Base-by-base conservation (phyloP, 1,140 invertebrate genomes). In the Tetramorium alpestre region DNA sequence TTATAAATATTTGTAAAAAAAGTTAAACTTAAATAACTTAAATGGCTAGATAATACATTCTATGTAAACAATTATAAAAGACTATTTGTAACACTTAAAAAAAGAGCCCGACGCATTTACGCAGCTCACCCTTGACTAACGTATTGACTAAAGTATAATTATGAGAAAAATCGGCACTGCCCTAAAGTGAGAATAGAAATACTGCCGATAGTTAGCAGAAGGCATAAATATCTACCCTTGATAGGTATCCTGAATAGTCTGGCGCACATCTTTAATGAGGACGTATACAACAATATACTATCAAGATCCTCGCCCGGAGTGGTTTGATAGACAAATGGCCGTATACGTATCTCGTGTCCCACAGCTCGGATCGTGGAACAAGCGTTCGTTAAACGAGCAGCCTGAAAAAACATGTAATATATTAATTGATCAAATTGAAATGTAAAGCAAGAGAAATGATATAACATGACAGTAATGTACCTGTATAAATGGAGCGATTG, bases 261-360 rank as follows among this genome's bases (percentile, higher is more conserved):
- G 2, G 97, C 97, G 81, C 96, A 96, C 93, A 98, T 97, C 90
- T 96, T 96, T 80, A 98, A 95, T 6, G 97, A 97, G 6, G 97
- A 97, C 3, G 97, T 97, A 92, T 97, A 98, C 44, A 98, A 94
- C n/a, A 98, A 95, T 87, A 98, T 96, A 1, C 97, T 97, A 91
- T 97, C 97, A 64, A 98, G 95, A 95, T 98, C 97, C 90, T 97
- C 96, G 60, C 96, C 96, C 1, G 97, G 96, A 41, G 97, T 97
- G 88, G 97, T 96, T 94, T 97, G 97, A 95, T 98, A 97, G 2
- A 97, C 96, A 92, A 97, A 98, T 2, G 97, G 97, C 38, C 97
- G 95, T n/a, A 96, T 96, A 51, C 97, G 96, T 65, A 98, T 96
- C 94, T 98, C 97, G 91, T 98, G 97, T 0, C 97, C 98, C 85